phyloP scores from a whole-genome alignment of 2,888 invertebrate genomes.

The Sericinus montela region DNA sequence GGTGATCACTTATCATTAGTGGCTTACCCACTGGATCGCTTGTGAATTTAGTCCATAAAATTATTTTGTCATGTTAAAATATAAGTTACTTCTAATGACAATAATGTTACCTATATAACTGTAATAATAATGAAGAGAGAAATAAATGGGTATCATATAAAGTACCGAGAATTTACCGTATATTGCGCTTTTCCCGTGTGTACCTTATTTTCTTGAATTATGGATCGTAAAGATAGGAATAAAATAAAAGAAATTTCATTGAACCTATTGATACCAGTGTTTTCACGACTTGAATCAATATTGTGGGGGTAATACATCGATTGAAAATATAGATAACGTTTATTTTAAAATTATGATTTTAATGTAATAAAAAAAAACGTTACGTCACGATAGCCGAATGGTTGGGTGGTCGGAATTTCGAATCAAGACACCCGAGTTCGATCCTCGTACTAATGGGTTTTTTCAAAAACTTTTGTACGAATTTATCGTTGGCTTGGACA shows the following conservation, averaged over 20 bases:
- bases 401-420: no score
- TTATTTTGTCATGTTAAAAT: no score
- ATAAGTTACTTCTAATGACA: not conserved
- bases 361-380: no score
- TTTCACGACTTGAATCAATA: constrained; percentile 11
- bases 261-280: constrained; percentile 29
- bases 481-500: no score
- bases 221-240: constrained; percentile 63
- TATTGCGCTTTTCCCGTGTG: constrained; percentile 13
- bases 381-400: no score
- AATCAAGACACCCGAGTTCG: no score
- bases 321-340: not conserved
- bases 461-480: no score
- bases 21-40: no score
- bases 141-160: constrained; percentile 16
- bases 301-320: constrained; percentile 5
- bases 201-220: constrained; percentile 40
- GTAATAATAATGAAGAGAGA: constrained; percentile 6
- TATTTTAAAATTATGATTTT: not conserved
- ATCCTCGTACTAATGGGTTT: no score
- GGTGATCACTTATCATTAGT: no score
- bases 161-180: constrained; percentile 15
- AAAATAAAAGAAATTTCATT: constrained; percentile 64
- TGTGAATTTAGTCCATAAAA: no score
- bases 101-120: not conserved